These are phyloP conservation scores for Hyperoplus lanceolatus DNA, from an alignment of 2,797 vertebrate genomes.

Conservation along the genomic window DNA sequence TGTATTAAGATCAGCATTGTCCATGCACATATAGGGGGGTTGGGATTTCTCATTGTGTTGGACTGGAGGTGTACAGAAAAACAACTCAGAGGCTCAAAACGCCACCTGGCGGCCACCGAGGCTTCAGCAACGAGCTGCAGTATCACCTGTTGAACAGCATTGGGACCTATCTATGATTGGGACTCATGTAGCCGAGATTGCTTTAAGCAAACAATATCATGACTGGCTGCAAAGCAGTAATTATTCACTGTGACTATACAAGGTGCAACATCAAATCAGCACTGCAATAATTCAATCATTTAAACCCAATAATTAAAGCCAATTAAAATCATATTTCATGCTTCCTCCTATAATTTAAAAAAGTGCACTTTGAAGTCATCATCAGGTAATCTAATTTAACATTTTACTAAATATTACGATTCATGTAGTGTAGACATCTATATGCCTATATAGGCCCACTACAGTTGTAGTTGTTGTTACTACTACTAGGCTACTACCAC, in stretches of 20 bases:
- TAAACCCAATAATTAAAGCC: not conserved
- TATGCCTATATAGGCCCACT: too few species aligned
- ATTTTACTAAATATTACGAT: not conserved
- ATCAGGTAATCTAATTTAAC: not conserved
- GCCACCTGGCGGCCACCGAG: slow-evolving; percentile 60
- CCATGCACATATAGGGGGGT: slow-evolving; percentile 17
- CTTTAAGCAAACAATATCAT: not conserved
- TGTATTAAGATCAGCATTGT: slow-evolving; percentile 31
- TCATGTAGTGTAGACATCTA: not conserved
- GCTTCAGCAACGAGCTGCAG: not conserved
- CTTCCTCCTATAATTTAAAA: not conserved
- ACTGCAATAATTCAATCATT: not conserved
- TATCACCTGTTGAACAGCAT: slow-evolving; percentile 74
- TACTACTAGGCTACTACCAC: too few species aligned
- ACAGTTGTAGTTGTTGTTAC: too few species aligned
- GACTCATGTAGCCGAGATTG: not conserved
- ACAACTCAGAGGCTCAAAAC: slow-evolving; percentile 60
- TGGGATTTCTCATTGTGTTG: slow-evolving; percentile 56
- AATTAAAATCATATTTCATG: not conserved
- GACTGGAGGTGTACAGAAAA: slow-evolving; percentile 52
- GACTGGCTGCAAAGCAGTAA: not conserved
- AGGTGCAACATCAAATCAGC: too few species aligned
- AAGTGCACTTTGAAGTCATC: not conserved
- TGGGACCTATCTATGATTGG: too few species aligned
- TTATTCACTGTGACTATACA: not conserved